Base-by-base conservation (phyloP, 2,888 invertebrate species). In the Pristionchus japonicus region DNA sequence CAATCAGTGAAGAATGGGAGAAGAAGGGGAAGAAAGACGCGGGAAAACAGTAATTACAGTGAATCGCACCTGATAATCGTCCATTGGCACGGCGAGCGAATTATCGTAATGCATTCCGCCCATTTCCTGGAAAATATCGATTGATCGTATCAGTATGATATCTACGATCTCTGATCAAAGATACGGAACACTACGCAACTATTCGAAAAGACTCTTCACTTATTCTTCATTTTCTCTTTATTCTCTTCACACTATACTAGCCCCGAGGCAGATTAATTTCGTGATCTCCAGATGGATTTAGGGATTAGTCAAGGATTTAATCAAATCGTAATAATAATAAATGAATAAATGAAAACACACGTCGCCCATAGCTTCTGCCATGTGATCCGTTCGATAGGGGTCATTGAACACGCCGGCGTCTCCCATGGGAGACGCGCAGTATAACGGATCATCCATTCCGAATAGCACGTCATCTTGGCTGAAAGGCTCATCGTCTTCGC, bases 11-110 rank as follows among this genome's bases (percentile, higher is more conserved):
- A 74, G 37, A 40, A 40, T 23, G 31, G 37, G 64, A 20, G 64
- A 64, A 64, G n/a, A 64, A 31, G 27, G n/a, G 23, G 9, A 40
- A 74, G 70, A 40, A 74, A 74, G 7, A 23, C 70, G 40, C 17
- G 70, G 23, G 31, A 13, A 74, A 74, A 74, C 34, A 20, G 40
- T 40, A 74, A 40, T 40, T 40, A 74, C 23, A 15, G 40, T 40
- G 40, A 74, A 74, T 31, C n/a, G 17, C 11, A 70, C 86, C 86
- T 86, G 86, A 86, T 67, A 67, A 34, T 86, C 86, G 52, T 86
- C 86, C 70, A 86, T 86, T 9, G 86, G 86, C 37, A 86, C 86
- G 17, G 49, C 37, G n/a, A 86, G 86, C 31, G 86, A 86, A 47
- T 86, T 86, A 43, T 86, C 86, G 57, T 49, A 70, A 7, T 20